These are phyloP conservation scores for Chromoteleia sp. DNA, from an alignment of 2,888 invertebrate species.

Conservation along the genomic window DNA sequence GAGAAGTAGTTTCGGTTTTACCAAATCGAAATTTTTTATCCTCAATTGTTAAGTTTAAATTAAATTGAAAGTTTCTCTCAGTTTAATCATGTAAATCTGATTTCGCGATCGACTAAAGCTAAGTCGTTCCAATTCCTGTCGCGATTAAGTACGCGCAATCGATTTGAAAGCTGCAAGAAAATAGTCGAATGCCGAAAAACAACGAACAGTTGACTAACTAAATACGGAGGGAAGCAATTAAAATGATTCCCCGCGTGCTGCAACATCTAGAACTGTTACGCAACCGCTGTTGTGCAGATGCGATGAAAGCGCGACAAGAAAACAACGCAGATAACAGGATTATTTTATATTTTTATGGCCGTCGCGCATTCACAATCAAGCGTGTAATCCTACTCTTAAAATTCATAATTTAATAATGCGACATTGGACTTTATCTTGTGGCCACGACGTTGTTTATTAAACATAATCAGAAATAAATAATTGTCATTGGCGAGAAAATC, in stretches of 20 bases:
- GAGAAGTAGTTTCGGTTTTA: too few species aligned
- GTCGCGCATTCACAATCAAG: constrained; percentile 2
- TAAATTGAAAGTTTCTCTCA: not conserved
- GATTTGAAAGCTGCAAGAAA: constrained; percentile 13
- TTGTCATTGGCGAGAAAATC: too few species aligned
- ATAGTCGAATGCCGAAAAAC: not conserved
- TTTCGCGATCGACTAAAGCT: constrained; percentile 13
- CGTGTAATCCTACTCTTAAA: constrained; percentile 33
- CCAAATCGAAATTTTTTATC: not conserved
- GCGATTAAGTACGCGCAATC: constrained; percentile 40
- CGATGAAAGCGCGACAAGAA: constrained; percentile 32
- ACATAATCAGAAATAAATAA: constrained; percentile 14
- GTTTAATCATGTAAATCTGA: constrained; percentile 40
- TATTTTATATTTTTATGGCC: constrained; percentile 35
- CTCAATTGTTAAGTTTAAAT: constrained; percentile 1
- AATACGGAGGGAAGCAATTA: constrained; percentile 31
- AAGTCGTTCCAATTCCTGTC: constrained; percentile 14
- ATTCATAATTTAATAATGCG: constrained; percentile 32
- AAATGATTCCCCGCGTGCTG: constrained; percentile 13
- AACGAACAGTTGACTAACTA: not conserved
- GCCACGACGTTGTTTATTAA: constrained; percentile 19
- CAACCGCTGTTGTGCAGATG: constrained; percentile 15
- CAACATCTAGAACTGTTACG: constrained; percentile 24
- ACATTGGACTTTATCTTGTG: constrained; percentile 16
- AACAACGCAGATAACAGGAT: constrained; percentile 30